phyloP scores from a whole-genome alignment of 2,797 vertebrate species.

The Acropternis orthonyx region DNA sequence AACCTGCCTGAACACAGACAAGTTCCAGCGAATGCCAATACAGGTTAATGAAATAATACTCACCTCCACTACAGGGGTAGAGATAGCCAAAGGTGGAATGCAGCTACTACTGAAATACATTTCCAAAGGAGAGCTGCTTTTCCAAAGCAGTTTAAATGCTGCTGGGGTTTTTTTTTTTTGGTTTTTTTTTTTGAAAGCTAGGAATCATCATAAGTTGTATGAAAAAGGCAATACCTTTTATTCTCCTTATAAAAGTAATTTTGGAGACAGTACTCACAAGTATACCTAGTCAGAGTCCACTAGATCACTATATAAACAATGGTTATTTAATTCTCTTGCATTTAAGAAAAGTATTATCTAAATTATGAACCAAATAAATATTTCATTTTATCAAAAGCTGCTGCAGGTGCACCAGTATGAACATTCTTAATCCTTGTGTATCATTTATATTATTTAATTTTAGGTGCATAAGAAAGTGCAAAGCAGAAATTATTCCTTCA shows the following conservation, averaged over 20 bases:
- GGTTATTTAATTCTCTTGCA: neutral
- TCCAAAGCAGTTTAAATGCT: neutral
- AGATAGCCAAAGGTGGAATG: neutral
- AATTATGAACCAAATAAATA: neutral
- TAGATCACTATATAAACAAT: neutral
- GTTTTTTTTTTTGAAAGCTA: neutral
- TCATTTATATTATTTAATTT: neutral
- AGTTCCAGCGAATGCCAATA: neutral
- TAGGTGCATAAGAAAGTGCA: neutral
- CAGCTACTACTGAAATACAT: neutral
- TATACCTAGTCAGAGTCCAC: neutral
- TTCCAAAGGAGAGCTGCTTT: neutral
- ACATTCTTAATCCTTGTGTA: neutral
- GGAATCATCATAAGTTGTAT: neutral
- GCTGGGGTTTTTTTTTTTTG: neutral
- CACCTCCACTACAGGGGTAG: neutral
- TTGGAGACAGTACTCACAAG: neutral
- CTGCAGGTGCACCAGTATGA: neutral
- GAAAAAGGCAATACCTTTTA: neutral
- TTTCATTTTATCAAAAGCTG: neutral
- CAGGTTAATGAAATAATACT: neutral
- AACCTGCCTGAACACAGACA: neutral
- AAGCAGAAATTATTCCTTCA: neutral
- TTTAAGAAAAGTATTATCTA: neutral
- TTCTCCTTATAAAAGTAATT: neutral